Percentiles rank a stretch among this genome's conserved stretches.
Conservation (phyloP, 2,797 vertebrate species). For the Chiloscyllium punctatum region DNA sequence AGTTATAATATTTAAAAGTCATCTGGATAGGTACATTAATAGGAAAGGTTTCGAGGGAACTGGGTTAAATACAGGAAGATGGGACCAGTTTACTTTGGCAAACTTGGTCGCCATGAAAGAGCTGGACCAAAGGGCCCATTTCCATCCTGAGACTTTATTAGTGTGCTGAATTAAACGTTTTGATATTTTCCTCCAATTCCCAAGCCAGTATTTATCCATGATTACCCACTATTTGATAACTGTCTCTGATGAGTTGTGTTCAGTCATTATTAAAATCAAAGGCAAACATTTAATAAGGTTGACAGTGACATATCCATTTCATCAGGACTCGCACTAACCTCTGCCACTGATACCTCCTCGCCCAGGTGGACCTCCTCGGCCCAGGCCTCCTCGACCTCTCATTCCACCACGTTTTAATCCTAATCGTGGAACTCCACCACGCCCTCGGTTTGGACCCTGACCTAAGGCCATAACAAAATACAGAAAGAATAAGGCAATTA, state of each 20-base stretch:
- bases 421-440: conserved; percentile 69
- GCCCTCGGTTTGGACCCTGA: conserved; percentile 68
- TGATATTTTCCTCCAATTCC: background rate
- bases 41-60: too few relatives aligned
- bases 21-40: too few relatives aligned
- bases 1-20: too few relatives aligned
- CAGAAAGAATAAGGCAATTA: background rate
- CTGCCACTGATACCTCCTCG: conserved; percentile 63
- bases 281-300: background rate
- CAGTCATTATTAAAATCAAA: background rate
- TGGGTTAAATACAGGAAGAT: too few relatives aligned
- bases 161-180: background rate
- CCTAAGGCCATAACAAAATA: conserved; percentile 49
- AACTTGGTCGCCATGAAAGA: too few relatives aligned
- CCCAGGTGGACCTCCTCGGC: conserved; percentile 69
- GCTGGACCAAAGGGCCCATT: too few relatives aligned
- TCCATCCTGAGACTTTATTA: too few relatives aligned
- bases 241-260: background rate
- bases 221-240: background rate
- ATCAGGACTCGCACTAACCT: conserved; percentile 62
- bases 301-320: too few relatives aligned
- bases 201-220: background rate
- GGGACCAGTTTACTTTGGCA: too few relatives aligned
- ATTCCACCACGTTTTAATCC: conserved; percentile 74
- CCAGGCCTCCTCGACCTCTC: conserved; percentile 68